Conservation (phyloP, 2,888 invertebrate genomes). For the Silvanus unidentatus region DNA sequence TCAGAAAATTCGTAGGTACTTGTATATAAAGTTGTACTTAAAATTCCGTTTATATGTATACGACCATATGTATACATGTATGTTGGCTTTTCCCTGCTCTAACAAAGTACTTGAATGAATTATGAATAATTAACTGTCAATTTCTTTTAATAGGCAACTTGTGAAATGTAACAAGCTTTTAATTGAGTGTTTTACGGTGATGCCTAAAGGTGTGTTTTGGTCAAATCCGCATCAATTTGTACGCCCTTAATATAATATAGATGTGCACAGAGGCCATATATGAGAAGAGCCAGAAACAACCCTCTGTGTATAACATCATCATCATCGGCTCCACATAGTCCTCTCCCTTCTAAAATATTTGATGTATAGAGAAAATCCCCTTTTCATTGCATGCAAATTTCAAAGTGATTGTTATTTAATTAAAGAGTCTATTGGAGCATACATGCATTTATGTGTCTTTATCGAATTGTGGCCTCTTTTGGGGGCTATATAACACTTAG, state of each 20-base stretch:
- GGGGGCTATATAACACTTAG: too few relatives aligned
- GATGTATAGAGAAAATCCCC: slow-evolving; percentile 8
- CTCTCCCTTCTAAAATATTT: too few relatives aligned
- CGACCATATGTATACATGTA: too few relatives aligned
- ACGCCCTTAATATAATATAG: slow-evolving; percentile 1
- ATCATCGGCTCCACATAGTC: too few relatives aligned
- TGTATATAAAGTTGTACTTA: too few relatives aligned
- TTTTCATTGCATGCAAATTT: slow-evolving; percentile 7
- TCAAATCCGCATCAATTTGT: slow-evolving; percentile 37
- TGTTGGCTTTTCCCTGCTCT: too few relatives aligned
- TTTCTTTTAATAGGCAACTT: slow-evolving; percentile 31
- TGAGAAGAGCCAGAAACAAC: too few relatives aligned
- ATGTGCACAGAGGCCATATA: too few relatives aligned
- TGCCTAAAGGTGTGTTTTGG: slow-evolving; percentile 39
- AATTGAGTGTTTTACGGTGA: slow-evolving; percentile 41
- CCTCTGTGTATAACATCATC: too few relatives aligned
- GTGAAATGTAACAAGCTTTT: slow-evolving; percentile 36
- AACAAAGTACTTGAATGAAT: too few relatives aligned
- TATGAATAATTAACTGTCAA: neutral
- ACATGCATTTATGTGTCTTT: slow-evolving; percentile 14
- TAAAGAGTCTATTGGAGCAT: slow-evolving; percentile 15
- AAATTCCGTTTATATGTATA: too few relatives aligned
- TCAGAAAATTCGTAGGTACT: too few relatives aligned
- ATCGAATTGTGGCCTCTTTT: slow-evolving; percentile 19
- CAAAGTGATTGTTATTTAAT: slow-evolving; percentile 26